Evolutionary conservation across 2,888 invertebrate species (phyloP).

Genomic region (Bruchidius siliquastri): DNA sequence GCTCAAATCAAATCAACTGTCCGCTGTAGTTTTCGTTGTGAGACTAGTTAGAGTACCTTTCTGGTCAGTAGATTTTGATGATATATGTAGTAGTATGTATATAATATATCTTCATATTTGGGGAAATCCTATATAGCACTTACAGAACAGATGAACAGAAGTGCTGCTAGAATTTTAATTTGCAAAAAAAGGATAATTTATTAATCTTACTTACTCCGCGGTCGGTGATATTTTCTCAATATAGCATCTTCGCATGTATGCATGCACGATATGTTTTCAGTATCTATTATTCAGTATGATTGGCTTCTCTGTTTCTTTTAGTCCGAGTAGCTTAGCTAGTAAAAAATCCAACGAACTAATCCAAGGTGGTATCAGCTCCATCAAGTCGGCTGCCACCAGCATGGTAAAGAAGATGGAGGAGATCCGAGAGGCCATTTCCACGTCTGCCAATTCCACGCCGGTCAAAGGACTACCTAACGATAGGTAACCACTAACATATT

Average conservation of each 20-base stretch:
- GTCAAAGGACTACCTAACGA: slow-evolving; percentile 54
- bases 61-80: too few species aligned
- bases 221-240: too few species aligned
- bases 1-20: too few species aligned
- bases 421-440: slow-evolving; percentile 85
- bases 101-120: too few species aligned
- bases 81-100: too few species aligned
- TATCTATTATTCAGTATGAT: neutral
- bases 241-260: neutral
- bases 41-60: too few species aligned
- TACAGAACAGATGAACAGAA: too few species aligned
- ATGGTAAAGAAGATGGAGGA: slow-evolving; percentile 87
- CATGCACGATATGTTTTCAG: neutral
- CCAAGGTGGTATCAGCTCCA: slow-evolving; percentile 79
- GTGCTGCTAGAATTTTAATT: too few species aligned
- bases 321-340: slow-evolving; percentile 76
- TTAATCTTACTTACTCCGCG: too few species aligned
- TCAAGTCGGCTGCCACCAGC: slow-evolving; percentile 80
- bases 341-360: slow-evolving; percentile 85
- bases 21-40: too few species aligned
- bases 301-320: slow-evolving; percentile 38
- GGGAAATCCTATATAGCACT: too few species aligned
- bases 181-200: too few species aligned
- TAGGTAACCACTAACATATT: slow-evolving; percentile 25
- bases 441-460: slow-evolving; percentile 70